These are phyloP conservation scores for Eulemur mongoz DNA, from an alignment of 2,797 vertebrate species.

Conservation along the genomic window DNA sequence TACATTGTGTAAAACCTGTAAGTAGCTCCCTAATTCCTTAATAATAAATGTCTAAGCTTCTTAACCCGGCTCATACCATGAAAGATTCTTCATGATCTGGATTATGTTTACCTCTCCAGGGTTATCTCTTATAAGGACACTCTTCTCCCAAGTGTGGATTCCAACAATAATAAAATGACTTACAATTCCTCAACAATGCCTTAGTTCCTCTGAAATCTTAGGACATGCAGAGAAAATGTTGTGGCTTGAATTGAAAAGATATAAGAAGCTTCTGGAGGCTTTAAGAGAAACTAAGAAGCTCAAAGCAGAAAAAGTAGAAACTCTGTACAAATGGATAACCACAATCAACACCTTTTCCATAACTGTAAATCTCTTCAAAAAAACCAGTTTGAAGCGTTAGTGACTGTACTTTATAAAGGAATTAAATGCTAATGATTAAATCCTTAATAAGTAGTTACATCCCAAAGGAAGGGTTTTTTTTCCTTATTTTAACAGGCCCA, in stretches of 20 bases:
- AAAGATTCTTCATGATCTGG: background rate
- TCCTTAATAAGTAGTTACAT: conserved; percentile 34
- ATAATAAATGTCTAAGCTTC: conserved; percentile 1
- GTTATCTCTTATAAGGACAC: background rate
- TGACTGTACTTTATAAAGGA: background rate
- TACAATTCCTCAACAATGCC: background rate
- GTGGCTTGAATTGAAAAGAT: background rate
- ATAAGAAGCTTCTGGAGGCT: background rate
- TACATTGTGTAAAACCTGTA: background rate
- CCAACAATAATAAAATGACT: background rate
- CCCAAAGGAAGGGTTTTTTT: background rate
- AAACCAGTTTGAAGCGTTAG: background rate
- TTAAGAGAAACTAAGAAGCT: conserved; percentile 28
- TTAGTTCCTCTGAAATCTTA: conserved; percentile 4
- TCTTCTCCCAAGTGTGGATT: background rate
- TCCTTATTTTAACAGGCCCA: background rate
- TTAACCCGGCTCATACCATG: background rate
- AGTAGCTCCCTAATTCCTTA: background rate
- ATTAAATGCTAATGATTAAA: background rate
- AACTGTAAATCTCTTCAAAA: background rate
- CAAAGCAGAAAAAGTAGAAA: conserved; percentile 9
- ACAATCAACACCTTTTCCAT: background rate
- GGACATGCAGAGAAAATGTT: background rate
- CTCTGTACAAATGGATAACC: background rate
- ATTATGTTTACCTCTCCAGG: background rate